phyloP scores from a whole-genome alignment of 2,797 vertebrate species.

The Catamblyrhynchus diadema region DNA sequence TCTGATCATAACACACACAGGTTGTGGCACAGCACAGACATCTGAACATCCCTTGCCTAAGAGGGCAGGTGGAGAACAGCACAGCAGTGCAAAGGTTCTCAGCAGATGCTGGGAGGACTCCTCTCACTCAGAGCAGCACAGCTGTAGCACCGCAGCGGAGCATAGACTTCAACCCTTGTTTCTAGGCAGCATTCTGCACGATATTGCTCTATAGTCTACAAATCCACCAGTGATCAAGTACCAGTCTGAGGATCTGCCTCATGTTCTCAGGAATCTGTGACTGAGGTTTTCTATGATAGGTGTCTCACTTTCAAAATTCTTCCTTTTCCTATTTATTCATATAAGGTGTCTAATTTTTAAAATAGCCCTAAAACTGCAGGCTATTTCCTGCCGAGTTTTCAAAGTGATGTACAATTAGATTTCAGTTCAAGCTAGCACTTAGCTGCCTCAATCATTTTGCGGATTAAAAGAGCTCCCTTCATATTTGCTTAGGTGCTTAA shows the following conservation, averaged over 20 bases:
- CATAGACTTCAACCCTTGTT: neutral
- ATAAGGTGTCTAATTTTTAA: neutral
- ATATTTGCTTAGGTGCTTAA: neutral
- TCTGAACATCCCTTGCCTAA: neutral
- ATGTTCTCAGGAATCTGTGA: neutral
- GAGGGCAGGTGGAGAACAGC: accelerated
- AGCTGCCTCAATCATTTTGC: neutral
- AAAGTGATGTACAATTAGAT: neutral
- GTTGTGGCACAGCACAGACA: neutral
- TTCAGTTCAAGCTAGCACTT: neutral
- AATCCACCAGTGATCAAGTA: neutral
- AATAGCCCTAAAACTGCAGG: neutral
- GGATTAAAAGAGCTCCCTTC: neutral
- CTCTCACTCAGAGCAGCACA: neutral
- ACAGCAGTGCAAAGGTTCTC: neutral
- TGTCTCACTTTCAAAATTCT: neutral
- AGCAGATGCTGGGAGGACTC: neutral
- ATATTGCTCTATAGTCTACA: neutral
- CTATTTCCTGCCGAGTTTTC: neutral
- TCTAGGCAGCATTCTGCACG: neutral
- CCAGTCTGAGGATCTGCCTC: neutral
- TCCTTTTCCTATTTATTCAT: neutral
- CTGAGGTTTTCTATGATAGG: neutral
- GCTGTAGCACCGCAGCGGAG: neutral
- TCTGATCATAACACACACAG: neutral